Percentiles rank a stretch among this genome's conserved stretches.
phyloP scores from a whole-genome alignment of 2,888 invertebrate genomes.

The Drosophila prolongata region DNA sequence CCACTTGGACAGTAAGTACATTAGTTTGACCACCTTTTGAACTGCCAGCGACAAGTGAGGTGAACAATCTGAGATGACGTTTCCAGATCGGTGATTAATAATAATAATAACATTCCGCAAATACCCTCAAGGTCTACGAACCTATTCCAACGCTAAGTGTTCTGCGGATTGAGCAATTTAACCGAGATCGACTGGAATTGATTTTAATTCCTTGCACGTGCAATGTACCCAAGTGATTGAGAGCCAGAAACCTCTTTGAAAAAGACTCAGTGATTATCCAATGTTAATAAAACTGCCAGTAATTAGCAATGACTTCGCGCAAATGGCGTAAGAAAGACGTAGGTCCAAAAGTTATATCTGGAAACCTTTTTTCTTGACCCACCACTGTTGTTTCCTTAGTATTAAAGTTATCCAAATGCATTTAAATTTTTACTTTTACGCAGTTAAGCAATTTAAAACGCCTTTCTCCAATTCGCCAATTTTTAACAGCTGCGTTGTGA shows the following conservation, averaged over 20 bases:
- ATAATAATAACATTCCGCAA: neutral
- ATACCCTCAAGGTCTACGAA: constrained; percentile 6
- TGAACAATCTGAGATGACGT: constrained; percentile 2
- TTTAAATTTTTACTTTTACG: no score
- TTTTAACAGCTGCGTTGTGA: no score
- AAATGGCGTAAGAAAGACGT: no score
- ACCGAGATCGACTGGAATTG: constrained; percentile 54
- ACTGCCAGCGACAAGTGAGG: neutral
- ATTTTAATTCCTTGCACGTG: constrained; percentile 67
- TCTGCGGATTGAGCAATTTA: constrained; percentile 23
- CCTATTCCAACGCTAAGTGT: constrained; percentile 7
- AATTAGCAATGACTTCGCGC: neutral
- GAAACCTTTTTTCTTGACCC: no score
- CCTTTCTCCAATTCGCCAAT: no score
- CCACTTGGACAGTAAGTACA: neutral
- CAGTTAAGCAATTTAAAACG: no score
- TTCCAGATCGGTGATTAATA: neutral
- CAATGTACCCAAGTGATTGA: constrained; percentile 52
- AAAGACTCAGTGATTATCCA: neutral
- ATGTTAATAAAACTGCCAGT: neutral
- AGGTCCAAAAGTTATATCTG: no score
- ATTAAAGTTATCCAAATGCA: no score
- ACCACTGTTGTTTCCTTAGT: no score
- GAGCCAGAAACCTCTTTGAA: constrained; percentile 11
- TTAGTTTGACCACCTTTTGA: neutral